phyloP scores from a whole-genome alignment of 2,888 invertebrate species.

The Teleiodes luculella region DNA sequence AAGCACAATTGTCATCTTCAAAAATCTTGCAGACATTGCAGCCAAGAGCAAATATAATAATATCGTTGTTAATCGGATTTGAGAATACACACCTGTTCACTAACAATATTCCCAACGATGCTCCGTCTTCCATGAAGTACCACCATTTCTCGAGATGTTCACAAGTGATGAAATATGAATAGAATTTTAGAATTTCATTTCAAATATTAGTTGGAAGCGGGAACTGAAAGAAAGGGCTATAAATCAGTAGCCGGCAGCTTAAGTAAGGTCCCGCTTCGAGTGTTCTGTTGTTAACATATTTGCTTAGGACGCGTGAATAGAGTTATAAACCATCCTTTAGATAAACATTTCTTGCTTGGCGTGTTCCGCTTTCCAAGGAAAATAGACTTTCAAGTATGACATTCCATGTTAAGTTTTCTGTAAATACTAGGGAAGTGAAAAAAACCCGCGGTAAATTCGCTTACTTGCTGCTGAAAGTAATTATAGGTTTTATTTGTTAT shows the following conservation, averaged over 20 bases:
- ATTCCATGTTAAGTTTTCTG: too few species aligned
- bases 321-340: constrained; percentile 8
- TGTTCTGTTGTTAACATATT: constrained; percentile 8
- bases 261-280: not conserved
- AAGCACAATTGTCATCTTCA: not conserved
- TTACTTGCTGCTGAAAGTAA: too few species aligned
- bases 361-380: not conserved
- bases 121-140: constrained; percentile 22
- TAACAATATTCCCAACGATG: constrained; percentile 7
- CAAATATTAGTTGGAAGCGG: not conserved
- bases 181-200: constrained; percentile 6
- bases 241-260: constrained; percentile 1
- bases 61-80: constrained; percentile 24
- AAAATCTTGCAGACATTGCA: constrained; percentile 1
- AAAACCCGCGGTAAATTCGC: too few species aligned
- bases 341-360: not conserved
- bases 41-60: constrained; percentile 3
- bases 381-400: too few species aligned
- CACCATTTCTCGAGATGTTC: constrained; percentile 6
- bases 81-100: constrained; percentile 25
- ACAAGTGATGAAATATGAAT: constrained; percentile 4
- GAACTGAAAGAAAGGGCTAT: constrained; percentile 3
- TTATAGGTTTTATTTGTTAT: too few species aligned
- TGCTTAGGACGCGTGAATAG: constrained; percentile 12
- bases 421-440: too few species aligned